Evolutionary conservation across 2,113 vertebrate genomes (phyloP), one percentile per base, ranked within the genome.

Genomic region (Leptosomus discolor): DNA sequence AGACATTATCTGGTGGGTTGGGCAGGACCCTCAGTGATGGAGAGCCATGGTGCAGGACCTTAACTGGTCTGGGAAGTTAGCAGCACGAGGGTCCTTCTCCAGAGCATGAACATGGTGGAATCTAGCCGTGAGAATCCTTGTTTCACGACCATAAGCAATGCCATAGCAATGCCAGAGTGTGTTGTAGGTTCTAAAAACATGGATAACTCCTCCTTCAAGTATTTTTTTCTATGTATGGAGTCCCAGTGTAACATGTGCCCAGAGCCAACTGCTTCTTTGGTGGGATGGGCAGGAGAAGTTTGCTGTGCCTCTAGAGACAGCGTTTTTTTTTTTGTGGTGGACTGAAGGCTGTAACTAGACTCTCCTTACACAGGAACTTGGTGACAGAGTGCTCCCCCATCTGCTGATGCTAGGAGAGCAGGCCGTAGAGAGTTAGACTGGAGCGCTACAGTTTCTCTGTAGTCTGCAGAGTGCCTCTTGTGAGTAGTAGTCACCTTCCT

Each of bases 381-480:
- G 94, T 96, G 96, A 46, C 96, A 97, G 96, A 96, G 95, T 21
- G 94, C 96, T 97, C 96, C 88, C 85, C 95, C 96, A 94, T 53
- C 77, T 97, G 97, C 95, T 94, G 97, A 85, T 97, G 94, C 96
- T 97, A 96, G 96, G 96, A 97, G 96, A 94, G 96, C 96, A 96
- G 97, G 39, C 96, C 91, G 91, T 97, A 97, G 96, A 97, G 95
- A 93, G 96, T 97, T 97, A 97, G 97, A 97, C 95, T 97, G 97
- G 97, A 97, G 95, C 68, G 41, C 89, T 97, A 94, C 96, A 97
- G 95, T 95, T 97, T 97, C 97, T 97, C 97, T 97, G 97, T 97
- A 97, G 97, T 85, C 97, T 41, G 78, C 97, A 97, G 97, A 97
- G 97, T 94, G 96, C 96, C 97, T 97, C 97, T 96, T 97, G 97